phyloP scores from a whole-genome alignment of 2,113 vertebrate genomes.

The Centrocercus urophasianus region DNA sequence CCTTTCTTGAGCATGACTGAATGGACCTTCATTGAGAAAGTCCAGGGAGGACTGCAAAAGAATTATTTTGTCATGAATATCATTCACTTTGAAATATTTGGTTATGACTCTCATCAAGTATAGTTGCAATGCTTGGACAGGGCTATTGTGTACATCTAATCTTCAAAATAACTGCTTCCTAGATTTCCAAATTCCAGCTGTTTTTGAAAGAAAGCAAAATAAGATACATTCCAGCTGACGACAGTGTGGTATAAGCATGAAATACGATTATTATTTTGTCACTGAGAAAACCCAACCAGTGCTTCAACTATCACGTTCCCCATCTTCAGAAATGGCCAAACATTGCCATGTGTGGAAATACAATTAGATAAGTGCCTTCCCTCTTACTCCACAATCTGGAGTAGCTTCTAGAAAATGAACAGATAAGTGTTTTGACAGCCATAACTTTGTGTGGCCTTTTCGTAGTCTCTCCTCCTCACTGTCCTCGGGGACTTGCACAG shows the following conservation, averaged over 20 bases:
- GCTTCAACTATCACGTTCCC: background rate
- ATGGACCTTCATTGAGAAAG: background rate
- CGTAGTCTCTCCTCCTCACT: background rate
- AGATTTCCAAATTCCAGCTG: background rate
- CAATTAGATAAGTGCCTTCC: background rate
- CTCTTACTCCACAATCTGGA: background rate
- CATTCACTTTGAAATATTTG: slow-evolving; percentile 26
- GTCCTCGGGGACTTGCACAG: background rate
- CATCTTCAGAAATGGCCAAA: background rate
- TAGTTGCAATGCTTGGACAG: slow-evolving; percentile 13
- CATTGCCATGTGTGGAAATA: background rate
- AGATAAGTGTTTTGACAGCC: background rate
- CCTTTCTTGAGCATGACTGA: slow-evolving; percentile 40
- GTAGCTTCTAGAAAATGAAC: background rate
- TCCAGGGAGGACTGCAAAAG: slow-evolving; percentile 6
- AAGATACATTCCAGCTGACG: background rate
- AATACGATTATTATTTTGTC: slow-evolving; percentile 10
- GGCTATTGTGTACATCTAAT: background rate
- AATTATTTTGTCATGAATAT: slow-evolving; percentile 1
- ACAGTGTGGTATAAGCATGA: slow-evolving; percentile 3
- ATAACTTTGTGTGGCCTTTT: background rate
- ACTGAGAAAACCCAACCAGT: background rate
- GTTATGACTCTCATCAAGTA: background rate
- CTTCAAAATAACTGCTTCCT: slow-evolving; percentile 6
- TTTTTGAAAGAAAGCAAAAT: background rate